phyloP scores from a whole-genome alignment of 2,888 invertebrate genomes.

The Hyposoter didymator region DNA sequence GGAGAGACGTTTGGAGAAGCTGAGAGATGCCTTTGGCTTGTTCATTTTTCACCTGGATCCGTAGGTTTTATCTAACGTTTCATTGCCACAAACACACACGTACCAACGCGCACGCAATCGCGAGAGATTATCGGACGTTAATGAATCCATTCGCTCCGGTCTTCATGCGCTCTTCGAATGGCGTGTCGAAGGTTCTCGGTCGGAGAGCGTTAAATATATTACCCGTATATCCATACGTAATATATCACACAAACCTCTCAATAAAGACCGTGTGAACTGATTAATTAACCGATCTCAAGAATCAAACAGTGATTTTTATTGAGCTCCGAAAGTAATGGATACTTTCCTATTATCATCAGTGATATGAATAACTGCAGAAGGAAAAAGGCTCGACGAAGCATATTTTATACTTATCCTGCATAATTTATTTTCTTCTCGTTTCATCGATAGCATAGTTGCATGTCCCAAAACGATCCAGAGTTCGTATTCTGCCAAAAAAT shows the following conservation, averaged over 20 bases:
- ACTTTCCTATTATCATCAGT: not conserved
- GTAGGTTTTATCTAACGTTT: constrained; percentile 52
- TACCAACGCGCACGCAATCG: constrained; percentile 43
- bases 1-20: constrained; percentile 23
- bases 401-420: not conserved
- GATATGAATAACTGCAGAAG: not conserved
- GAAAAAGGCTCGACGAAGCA: not conserved
- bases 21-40: constrained; percentile 38
- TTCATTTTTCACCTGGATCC: constrained; percentile 53
- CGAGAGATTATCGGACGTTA: constrained; percentile 61
- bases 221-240: constrained; percentile 9
- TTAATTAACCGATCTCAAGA: constrained; percentile 51
- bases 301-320: constrained; percentile 44
- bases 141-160: constrained; percentile 60
- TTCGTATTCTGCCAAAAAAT: constrained; percentile 33
- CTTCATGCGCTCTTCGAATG: constrained; percentile 53
- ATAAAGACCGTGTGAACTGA: constrained; percentile 49
- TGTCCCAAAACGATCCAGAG: constrained; percentile 1
- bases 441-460: constrained; percentile 3
- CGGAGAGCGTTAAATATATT: constrained; percentile 51
- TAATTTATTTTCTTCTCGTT: constrained; percentile 4
- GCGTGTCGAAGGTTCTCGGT: constrained; percentile 55
- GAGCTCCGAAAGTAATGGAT: constrained; percentile 7
- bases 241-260: not conserved
- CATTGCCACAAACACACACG: constrained; percentile 10